Base-by-base conservation (phyloP, 2,888 invertebrate genomes). In the Hofmannophila pseudospretella region DNA sequence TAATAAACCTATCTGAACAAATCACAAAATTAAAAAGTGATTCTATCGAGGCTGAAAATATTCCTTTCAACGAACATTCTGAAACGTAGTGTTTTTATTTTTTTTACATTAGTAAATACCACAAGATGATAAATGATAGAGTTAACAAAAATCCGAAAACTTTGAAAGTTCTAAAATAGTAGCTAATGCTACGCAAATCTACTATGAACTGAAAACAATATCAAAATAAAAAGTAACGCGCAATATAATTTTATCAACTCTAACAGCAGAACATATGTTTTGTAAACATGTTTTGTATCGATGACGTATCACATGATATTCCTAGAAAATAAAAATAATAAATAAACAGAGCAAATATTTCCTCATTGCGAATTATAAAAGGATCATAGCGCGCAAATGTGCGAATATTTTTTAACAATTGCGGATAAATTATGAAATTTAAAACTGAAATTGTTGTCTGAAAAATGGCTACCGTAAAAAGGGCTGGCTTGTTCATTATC, bases 241-340 rank as follows among this genome's bases (percentile, higher is more conserved):
- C 60, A 74, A 53, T 67, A 55, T 20, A 30, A 41, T 58, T 62
- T 67, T 74, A 67, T 63, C 62, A 54, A 41, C 46, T 45, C 56
- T 52, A 54, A 64, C 57, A 54, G 47, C 44, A 53, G 33, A 43
- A 28, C 27, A 35, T 33, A 23, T 20, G 58, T 57, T 61, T 63
- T 42, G 64, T 65, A 70, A 67, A 66, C 60, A 65, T 58, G 55
- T 61, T 59, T 51, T 53, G 34, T 37, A 27, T 30, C 41, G 34
- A 42, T 44, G 48, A 52, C 47, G 46, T 29, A 7, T 10, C 7
- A 59, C 58, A 61, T 62, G 57, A 58, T 52, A 16, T 29, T 14
- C 52, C 51, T 50, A 53, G 46, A 51, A 52, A 51, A 48, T 52
- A 45, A 23, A 22, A 23, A 23, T 23, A 23, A n/a, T 23, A n/a